These are phyloP conservation scores for Phocides pigmalion DNA, from an alignment of 1,140 invertebrate species.

Conservation along the genomic window DNA sequence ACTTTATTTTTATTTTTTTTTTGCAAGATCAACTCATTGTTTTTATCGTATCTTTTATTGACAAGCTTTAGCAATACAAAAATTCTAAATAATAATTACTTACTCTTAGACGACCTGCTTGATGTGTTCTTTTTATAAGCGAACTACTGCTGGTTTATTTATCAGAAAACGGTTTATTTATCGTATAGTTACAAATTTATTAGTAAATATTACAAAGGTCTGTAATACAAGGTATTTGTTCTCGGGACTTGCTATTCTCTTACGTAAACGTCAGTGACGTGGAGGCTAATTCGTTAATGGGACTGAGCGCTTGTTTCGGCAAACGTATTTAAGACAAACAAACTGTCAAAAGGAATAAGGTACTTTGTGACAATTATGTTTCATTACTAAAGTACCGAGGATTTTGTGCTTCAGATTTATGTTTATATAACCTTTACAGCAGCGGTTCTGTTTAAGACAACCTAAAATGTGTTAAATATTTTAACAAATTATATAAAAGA, in stretches of 20 bases:
- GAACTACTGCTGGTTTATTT: no score
- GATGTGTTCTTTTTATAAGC: neutral
- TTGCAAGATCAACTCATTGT: no score
- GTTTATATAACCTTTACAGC: neutral
- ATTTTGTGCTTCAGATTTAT: conserved; percentile 4
- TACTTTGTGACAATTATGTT: conserved; percentile 23
- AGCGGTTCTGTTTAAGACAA: neutral
- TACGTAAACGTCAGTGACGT: conserved; percentile 11
- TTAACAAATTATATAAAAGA: conserved; percentile 3
- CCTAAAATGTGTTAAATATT: no score
- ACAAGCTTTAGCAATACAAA: no score
- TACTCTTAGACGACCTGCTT: no score
- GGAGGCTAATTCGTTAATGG: conserved; percentile 13
- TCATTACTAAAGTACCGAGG: conserved; percentile 9
- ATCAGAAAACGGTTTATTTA: no score
- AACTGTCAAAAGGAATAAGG: conserved; percentile 20
- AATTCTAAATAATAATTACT: no score
- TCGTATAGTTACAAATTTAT: no score
- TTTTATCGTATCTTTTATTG: no score
- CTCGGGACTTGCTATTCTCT: neutral
- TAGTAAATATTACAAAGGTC: neutral
- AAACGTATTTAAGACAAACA: conserved; percentile 22
- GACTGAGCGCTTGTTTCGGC: conserved; percentile 1
- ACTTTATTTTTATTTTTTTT: no score
- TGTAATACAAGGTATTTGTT: neutral